phyloP scores from a whole-genome alignment of 2,797 vertebrate genomes.

The Aldrovandia affinis region DNA sequence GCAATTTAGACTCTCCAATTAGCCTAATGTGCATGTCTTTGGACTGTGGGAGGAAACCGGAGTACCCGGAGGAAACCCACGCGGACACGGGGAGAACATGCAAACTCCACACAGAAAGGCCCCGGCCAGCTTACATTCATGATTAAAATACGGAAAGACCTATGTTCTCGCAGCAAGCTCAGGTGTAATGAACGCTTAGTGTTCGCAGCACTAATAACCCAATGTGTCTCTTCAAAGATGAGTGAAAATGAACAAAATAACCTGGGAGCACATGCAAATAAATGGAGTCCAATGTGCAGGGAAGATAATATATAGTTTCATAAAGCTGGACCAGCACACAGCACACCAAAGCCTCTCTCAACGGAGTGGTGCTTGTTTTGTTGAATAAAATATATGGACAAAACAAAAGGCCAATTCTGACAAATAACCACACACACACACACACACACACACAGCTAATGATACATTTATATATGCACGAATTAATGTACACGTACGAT shows the following conservation, averaged over 20 bases:
- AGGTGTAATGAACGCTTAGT: neutral
- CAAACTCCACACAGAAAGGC: too few species aligned
- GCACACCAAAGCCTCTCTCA: neutral
- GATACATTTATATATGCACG: neutral
- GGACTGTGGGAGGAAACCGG: too few species aligned
- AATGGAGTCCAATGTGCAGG: neutral
- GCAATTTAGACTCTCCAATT: too few species aligned
- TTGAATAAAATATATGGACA: neutral
- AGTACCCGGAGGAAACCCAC: too few species aligned
- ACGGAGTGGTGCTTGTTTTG: neutral
- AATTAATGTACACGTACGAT: neutral
- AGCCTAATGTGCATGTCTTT: too few species aligned
- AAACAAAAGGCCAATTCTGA: neutral
- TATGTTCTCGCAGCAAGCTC: neutral
- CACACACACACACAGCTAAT: neutral
- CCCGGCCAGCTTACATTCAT: neutral
- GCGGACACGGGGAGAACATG: too few species aligned
- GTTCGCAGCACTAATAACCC: neutral
- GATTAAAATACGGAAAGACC: neutral
- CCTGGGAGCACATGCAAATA: neutral
- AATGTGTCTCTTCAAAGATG: too few species aligned
- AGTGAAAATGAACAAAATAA: neutral
- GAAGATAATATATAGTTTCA: neutral
- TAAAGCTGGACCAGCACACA: neutral
- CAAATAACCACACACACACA: neutral